These are phyloP conservation scores for Trypoxylon attenuatum DNA, from an alignment of 2,888 invertebrate species.

Conservation along the genomic window DNA sequence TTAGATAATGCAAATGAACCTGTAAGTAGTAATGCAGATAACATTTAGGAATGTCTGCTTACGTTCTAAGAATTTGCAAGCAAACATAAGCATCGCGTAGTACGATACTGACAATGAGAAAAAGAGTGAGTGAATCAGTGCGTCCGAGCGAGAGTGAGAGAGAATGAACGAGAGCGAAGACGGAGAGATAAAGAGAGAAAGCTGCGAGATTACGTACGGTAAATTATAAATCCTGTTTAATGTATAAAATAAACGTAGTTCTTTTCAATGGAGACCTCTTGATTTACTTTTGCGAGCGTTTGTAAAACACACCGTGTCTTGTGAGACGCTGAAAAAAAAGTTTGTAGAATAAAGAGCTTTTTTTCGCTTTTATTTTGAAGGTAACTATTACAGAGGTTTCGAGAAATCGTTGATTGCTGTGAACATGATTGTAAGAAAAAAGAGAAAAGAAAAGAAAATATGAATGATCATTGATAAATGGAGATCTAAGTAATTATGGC, in stretches of 20 bases:
- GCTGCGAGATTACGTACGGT: slow-evolving; percentile 37
- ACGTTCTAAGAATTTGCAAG: slow-evolving; percentile 39
- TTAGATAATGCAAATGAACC: slow-evolving; percentile 49
- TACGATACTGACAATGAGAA: too few species aligned
- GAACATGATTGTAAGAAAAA: slow-evolving; percentile 26
- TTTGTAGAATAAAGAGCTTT: slow-evolving; percentile 8
- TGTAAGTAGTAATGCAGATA: slow-evolving; percentile 55
- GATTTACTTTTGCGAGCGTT: slow-evolving; percentile 3
- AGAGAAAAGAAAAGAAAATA: too few species aligned
- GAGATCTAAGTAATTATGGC: slow-evolving; percentile 20
- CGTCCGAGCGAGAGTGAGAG: too few species aligned
- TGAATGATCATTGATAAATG: slow-evolving; percentile 21
- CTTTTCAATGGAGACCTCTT: slow-evolving; percentile 34
- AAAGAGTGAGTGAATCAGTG: too few species aligned
- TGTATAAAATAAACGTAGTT: slow-evolving; percentile 54
- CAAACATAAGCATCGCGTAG: slow-evolving; percentile 31
- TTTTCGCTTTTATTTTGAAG: slow-evolving; percentile 35
- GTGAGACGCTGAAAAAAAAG: neutral
- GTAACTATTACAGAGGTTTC: slow-evolving; percentile 35
- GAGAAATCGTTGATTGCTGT: slow-evolving; percentile 19
- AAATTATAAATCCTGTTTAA: slow-evolving; percentile 47
- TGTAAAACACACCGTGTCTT: slow-evolving; percentile 1
- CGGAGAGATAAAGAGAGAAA: too few species aligned
- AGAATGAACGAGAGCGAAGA: too few species aligned
- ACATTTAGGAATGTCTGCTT: slow-evolving; percentile 51